A percentile compares a stretch with the other conserved stretches of the same genome.
Evolutionary conservation across 2,888 invertebrate genomes (phyloP).

Genomic region (Tachina fera): DNA sequence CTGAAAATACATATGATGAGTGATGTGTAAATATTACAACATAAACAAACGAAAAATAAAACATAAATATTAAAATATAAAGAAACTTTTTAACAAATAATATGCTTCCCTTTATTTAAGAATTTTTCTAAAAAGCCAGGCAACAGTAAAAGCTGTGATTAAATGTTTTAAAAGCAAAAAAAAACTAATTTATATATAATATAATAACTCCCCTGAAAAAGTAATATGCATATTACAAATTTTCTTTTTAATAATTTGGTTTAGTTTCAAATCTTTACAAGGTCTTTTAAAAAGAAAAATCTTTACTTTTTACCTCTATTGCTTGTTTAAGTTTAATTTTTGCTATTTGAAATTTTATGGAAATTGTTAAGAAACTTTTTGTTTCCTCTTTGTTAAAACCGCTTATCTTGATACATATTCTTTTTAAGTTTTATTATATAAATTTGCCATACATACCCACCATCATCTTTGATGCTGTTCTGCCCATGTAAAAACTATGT

Average conservation of each 20-base stretch:
- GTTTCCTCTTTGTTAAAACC: background rate
- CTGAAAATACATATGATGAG: conserved; percentile 54
- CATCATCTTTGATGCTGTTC: background rate
- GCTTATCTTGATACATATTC: background rate
- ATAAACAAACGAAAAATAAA: conserved; percentile 45
- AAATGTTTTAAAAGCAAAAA: background rate
- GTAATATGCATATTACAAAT: too few relatives aligned
- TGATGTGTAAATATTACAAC: conserved; percentile 65
- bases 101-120: conserved; percentile 30
- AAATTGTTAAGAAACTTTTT: background rate
- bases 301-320: background rate
- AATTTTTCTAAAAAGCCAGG: conserved; percentile 2
- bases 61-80: conserved; percentile 43
- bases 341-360: background rate
- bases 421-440: conserved; percentile 15
- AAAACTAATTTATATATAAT: background rate
- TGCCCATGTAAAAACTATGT: conserved; percentile 11
- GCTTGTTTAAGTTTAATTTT: too few relatives aligned
- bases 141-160: background rate
- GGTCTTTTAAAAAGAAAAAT: too few relatives aligned
- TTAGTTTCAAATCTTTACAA: too few relatives aligned
- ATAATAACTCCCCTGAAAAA: background rate
- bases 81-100: conserved; percentile 63
- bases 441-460: conserved; percentile 9
- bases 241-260: background rate